Evolutionary conservation across 2,113 vertebrate genomes (phyloP).

Genomic region (Calyptommatus sinebrachiatus): DNA sequence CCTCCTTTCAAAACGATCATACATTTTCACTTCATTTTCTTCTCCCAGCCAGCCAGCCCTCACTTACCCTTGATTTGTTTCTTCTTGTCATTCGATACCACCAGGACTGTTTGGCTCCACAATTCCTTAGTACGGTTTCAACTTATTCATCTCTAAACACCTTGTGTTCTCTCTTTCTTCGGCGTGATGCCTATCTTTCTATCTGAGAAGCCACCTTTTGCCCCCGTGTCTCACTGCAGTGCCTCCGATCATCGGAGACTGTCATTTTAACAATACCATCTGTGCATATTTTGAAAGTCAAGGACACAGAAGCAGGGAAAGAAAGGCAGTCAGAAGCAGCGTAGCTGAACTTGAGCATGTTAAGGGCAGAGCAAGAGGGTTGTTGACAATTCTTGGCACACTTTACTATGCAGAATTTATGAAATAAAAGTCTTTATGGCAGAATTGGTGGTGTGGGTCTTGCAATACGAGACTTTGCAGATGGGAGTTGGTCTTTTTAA

Average conservation of each 20-base stretch:
- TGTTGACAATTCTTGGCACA: neutral
- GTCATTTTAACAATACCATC: rapidly evolving
- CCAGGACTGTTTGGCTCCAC: neutral
- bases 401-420: neutral
- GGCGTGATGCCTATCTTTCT: too few species aligned
- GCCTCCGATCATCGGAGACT: neutral
- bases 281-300: neutral
- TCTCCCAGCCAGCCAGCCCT: neutral
- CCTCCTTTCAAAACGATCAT: neutral
- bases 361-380: too few species aligned
- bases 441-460: too few species aligned
- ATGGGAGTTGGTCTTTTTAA: too few species aligned
- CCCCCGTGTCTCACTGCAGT: too few species aligned
- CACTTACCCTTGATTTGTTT: neutral
- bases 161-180: neutral
- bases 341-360: neutral
- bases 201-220: neutral
- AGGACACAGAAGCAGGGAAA: neutral
- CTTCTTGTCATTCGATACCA: neutral
- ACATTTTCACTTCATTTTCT: neutral
- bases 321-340: neutral
- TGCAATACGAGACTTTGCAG: too few species aligned
- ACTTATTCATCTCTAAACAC: neutral
- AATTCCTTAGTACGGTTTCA: neutral
- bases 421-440: too few species aligned